Conservation (phyloP, 1,140 invertebrate genomes). For the Rhysida immarginata region DNA sequence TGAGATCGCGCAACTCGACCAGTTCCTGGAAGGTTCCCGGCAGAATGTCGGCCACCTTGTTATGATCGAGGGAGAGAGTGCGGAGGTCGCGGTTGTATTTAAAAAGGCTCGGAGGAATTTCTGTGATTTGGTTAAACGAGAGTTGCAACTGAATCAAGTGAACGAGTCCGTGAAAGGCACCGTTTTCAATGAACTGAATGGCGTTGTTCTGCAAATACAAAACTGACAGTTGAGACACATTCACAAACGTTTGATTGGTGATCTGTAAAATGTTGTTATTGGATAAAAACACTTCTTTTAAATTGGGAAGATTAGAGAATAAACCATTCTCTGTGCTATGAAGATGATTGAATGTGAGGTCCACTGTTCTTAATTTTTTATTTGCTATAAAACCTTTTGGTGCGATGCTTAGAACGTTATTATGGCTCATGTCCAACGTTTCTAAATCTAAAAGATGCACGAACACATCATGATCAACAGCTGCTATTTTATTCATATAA, state of each 20-base stretch:
- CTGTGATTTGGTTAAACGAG: conserved; percentile 67
- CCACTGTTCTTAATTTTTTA: conserved; percentile 56
- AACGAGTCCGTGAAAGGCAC: conserved; percentile 49
- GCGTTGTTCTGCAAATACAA: conserved; percentile 78
- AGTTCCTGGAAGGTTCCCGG: conserved; percentile 60
- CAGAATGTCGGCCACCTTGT: conserved; percentile 64
- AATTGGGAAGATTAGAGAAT: conserved; percentile 56
- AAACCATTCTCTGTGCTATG: conserved; percentile 58
- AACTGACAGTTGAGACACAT: conserved; percentile 55
- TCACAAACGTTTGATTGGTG: conserved; percentile 59
- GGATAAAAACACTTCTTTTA: conserved; percentile 66
- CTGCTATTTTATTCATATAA: conserved; percentile 64
- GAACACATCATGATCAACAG: conserved; percentile 60
- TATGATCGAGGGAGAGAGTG: conserved; percentile 77
- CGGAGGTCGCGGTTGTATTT: conserved; percentile 53
- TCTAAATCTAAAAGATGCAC: conserved; percentile 52
- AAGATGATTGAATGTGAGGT: conserved; percentile 73
- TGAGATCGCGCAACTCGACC: conserved; percentile 56
- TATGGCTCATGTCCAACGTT: conserved; percentile 70
- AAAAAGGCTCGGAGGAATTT: conserved; percentile 55
- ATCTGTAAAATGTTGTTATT: conserved; percentile 81
- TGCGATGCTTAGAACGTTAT: conserved; percentile 43
- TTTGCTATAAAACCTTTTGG: conserved; percentile 50
- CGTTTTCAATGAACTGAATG: conserved; percentile 53
- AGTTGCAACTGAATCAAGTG: conserved; percentile 68